Percentiles rank a stretch among this genome's conserved stretches.
Conservation (phyloP, 2,797 vertebrate species). For the Gallinago nigripennis region DNA sequence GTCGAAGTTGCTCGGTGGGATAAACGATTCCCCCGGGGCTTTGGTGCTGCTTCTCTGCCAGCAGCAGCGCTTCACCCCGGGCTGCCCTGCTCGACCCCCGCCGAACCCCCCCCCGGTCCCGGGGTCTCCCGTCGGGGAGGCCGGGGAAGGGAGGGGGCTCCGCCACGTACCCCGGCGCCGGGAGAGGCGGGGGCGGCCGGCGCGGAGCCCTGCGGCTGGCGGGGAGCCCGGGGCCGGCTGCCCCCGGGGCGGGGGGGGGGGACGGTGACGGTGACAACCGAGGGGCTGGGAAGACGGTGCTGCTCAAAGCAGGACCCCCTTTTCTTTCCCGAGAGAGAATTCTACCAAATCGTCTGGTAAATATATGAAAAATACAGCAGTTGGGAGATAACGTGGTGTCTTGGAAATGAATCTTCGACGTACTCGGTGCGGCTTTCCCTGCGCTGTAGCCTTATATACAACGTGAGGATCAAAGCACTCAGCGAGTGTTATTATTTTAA, state of each 20-base stretch:
- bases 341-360: too few species aligned
- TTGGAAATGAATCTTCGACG: rapidly evolving
- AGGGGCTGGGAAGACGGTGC: too few species aligned
- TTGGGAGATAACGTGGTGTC: neutral
- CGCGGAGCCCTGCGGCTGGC: neutral
- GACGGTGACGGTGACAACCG: too few species aligned
- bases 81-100: neutral
- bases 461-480: neutral
- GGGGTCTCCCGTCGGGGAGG: too few species aligned
- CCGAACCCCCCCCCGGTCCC: neutral
- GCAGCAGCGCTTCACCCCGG: neutral
- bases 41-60: neutral
- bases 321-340: too few species aligned
- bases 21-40: neutral
- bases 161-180: neutral
- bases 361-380: rapidly evolving
- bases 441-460: rapidly evolving
- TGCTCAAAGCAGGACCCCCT: neutral
- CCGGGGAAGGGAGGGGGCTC: neutral
- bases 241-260: too few species aligned
- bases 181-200: neutral
- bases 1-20: neutral
- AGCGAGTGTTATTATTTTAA: neutral
- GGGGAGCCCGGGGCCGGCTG: neutral
- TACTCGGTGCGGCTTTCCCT: neutral